A percentile compares a stretch with the other conserved stretches of the same genome.
Evolutionary conservation across 2,888 invertebrate species (phyloP).

Genomic region (Cheilosia impressa): DNA sequence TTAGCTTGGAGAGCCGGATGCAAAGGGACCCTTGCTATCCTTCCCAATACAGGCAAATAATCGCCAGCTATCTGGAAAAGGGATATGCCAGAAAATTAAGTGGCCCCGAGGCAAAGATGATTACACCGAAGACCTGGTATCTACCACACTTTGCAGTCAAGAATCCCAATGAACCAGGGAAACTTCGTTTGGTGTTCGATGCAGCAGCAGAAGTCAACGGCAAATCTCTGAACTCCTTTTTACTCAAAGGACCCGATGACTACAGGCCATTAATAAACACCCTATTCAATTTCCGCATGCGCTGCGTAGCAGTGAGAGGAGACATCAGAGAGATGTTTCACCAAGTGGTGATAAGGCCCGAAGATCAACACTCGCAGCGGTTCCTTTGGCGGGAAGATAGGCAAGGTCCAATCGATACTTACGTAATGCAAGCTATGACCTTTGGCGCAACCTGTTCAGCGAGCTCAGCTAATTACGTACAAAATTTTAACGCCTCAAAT

Average conservation of each 20-base stretch:
- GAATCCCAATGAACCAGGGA: slow-evolving; percentile 77
- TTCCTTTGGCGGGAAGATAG: too few relatives aligned
- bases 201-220: slow-evolving; percentile 77
- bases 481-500: slow-evolving; percentile 57
- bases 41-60: slow-evolving; percentile 37
- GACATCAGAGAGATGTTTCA: too few relatives aligned
- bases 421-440: too few relatives aligned
- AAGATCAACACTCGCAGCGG: too few relatives aligned
- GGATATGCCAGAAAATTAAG: slow-evolving; percentile 54
- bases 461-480: slow-evolving; percentile 65
- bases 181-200: slow-evolving; percentile 78
- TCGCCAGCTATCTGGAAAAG: slow-evolving; percentile 41
- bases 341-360: too few relatives aligned
- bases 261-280: slow-evolving; percentile 76
- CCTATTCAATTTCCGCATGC: slow-evolving; percentile 77
- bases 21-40: slow-evolving; percentile 40
- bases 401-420: too few relatives aligned
- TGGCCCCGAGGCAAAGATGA: slow-evolving; percentile 17
- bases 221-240: slow-evolving; percentile 75
- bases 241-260: slow-evolving; percentile 78
- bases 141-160: slow-evolving; percentile 75
- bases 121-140: slow-evolving; percentile 75
- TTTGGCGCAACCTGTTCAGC: slow-evolving; percentile 60
- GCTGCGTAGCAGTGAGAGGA: slow-evolving; percentile 73
- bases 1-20: slow-evolving; percentile 52